Evolutionary conservation across 2,888 invertebrate genomes (phyloP), one percentile per base, ranked within the genome.

Genomic region (Hypena proboscidalis): DNA sequence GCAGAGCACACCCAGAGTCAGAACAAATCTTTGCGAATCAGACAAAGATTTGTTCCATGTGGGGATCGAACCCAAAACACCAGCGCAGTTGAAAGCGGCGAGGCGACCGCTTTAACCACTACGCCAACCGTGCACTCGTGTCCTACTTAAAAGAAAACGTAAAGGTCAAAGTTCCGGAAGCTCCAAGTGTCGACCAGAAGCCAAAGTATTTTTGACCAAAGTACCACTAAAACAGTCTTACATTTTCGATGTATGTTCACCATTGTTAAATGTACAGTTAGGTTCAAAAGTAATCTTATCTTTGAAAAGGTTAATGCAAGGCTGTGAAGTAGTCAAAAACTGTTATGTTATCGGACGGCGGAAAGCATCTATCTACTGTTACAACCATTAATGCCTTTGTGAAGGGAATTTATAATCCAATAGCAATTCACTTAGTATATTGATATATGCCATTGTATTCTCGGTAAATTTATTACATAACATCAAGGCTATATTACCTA

Each of bases 231-330:
- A 30, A 22, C n/a, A 15, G 29, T 17, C 25, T 8, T 39, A 58
- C 45, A 26, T 62, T 41, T 31, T 38, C 32, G 36, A 33, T 29
- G 31, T 20, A 17, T 40, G 25, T 10, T 5, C 8, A 31, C 54
- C 38, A 54, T 62, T 59, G 63, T 62, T 36, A 30, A 57, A 41
- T 21, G 2, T 47, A 52, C 35, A 9, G 35, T 45, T 50, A 50
- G n/a, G 19, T 45, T 17, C 34, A 34, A 52, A 30, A 19, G 38
- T 44, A 55, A 58, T 63, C 59, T 60, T 60, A 60, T 60, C 64
- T 15, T 30, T 29, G n/a, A 44, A 32, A 32, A 57, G 41, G 25
- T 58, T 50, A 43, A 50, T 38, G 22, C 13, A 49, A 63, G 43
- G 46, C 43, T 32, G 13, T 42, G 30, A 50, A 58, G 44, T 54